Conservation (phyloP, 2,888 invertebrate species). For the Andrena dorsata region DNA sequence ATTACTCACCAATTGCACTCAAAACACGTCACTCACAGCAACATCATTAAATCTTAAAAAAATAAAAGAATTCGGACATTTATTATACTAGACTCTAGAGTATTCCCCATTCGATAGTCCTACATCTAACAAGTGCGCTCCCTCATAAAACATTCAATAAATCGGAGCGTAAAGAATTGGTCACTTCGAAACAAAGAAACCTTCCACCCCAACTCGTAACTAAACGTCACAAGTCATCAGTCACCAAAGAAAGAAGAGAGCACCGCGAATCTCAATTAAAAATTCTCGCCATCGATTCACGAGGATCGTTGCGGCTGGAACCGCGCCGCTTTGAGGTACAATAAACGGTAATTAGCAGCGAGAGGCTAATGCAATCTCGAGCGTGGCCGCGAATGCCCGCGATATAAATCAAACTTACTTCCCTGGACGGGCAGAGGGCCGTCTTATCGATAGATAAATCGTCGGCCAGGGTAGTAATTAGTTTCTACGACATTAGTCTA, state of each 20-base stretch:
- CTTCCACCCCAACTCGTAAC: neutral
- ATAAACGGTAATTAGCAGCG: slow-evolving; percentile 38
- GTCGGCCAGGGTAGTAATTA: slow-evolving; percentile 48
- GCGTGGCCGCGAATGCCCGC: slow-evolving; percentile 4
- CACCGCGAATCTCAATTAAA: slow-evolving; percentile 20
- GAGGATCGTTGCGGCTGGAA: slow-evolving; percentile 21
- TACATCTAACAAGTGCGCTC: too few species aligned
- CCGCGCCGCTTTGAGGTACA: slow-evolving; percentile 19
- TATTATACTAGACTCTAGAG: too few species aligned
- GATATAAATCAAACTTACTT: slow-evolving; percentile 55
- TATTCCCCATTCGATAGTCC: too few species aligned
- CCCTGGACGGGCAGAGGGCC: slow-evolving; percentile 14
- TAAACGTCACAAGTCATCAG: slow-evolving; percentile 28
- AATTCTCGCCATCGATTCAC: slow-evolving; percentile 36
- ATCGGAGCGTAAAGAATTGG: too few species aligned
- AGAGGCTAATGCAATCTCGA: slow-evolving; percentile 32
- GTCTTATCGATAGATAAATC: slow-evolving; percentile 59
- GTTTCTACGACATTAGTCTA: slow-evolving; percentile 54
- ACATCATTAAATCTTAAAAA: too few species aligned
- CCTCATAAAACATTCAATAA: too few species aligned
- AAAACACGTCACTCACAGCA: too few species aligned
- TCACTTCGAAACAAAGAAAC: too few species aligned
- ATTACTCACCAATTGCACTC: too few species aligned
- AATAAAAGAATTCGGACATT: too few species aligned
- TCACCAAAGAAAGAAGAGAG: neutral